phyloP scores from a whole-genome alignment of 2,113 vertebrate genomes.

The Rhinichthys klamathensis region DNA sequence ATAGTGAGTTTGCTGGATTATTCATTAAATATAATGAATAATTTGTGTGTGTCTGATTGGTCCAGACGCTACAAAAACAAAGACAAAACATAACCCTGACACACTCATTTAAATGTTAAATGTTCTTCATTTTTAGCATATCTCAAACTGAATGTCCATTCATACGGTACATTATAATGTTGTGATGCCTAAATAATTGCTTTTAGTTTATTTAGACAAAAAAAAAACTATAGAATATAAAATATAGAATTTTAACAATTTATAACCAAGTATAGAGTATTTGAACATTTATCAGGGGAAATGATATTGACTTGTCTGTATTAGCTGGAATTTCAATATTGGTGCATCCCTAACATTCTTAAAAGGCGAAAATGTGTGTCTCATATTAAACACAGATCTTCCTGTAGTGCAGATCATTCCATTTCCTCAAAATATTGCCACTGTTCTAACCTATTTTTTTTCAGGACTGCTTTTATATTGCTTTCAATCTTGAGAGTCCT shows the following conservation, averaged over 20 bases:
- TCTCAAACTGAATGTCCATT: neutral
- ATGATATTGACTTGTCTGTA: neutral
- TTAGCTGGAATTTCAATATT: neutral
- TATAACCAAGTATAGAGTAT: neutral
- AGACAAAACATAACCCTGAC: too few relatives aligned
- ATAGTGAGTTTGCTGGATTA: too few relatives aligned
- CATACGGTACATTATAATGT: neutral
- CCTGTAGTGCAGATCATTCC: neutral
- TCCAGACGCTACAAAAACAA: too few relatives aligned
- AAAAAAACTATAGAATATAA: neutral
- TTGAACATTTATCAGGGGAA: neutral
- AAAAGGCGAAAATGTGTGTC: neutral
- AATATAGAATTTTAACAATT: neutral
- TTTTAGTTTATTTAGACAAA: neutral
- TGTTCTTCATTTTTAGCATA: neutral
- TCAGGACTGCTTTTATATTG: conserved; percentile 17
- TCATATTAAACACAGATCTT: conserved; percentile 5
- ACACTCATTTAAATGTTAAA: neutral
- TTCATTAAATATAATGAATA: too few relatives aligned
- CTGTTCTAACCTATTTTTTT: neutral
- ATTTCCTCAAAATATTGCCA: neutral
- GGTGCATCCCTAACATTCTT: neutral
- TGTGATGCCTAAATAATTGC: neutral
- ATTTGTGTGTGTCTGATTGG: too few relatives aligned
- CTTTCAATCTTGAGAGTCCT: conserved; percentile 33